Evolutionary conservation across 53 echinoderm and acorn worm species (phyloP), one percentile per base, ranked within the genome.

Genomic region (Zoroaster sp.): DNA sequence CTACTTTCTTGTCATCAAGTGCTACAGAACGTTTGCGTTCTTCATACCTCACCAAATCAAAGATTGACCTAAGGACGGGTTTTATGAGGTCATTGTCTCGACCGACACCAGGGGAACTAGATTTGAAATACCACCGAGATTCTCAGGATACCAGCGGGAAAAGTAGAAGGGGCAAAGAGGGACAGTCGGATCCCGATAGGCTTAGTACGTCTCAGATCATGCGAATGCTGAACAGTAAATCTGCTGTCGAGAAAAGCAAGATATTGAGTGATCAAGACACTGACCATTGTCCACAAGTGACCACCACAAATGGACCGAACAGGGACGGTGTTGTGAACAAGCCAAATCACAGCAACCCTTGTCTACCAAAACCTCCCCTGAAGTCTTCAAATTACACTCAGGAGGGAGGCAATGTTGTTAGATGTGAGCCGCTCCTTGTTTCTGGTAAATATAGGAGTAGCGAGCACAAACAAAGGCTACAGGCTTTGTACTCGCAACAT

Each of bases 81-180:
- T 94, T 94, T 41, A 91, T 91, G 94, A 76, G 91, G 47, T 86
- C 89, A 11, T 52, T 91, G 78, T 88, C 94, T 5, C 70, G 90
- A 49, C 94, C 91, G 30, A 94, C 94, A 6, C 94, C 94, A 12
- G 94, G 94, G 6, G 94, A 94, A 51, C 74, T 94, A 0, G 86
- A 88, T 40, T 40, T 94, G 54, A 94, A 94, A 51, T 73, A 87
- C 32, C 94, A 86, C 69, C 82, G 89, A 31, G 86, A 68, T 10
- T 59, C 67, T 1, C 83, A 85, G 37, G 85, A 35, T n/a, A 85
- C 32, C 47, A 40, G 42, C 13, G 55, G 37, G 10, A 47, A 32
- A 4, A 59, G 79, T 10, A 34, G 70, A n/a, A 20, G 70, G 47
- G 51, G 41, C 21, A 47, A 23, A 36, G 85, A 71, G 9, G 35